Evolutionary conservation across 2,797 vertebrate species (phyloP).

Genomic region (Pseudochromis fuscus): DNA sequence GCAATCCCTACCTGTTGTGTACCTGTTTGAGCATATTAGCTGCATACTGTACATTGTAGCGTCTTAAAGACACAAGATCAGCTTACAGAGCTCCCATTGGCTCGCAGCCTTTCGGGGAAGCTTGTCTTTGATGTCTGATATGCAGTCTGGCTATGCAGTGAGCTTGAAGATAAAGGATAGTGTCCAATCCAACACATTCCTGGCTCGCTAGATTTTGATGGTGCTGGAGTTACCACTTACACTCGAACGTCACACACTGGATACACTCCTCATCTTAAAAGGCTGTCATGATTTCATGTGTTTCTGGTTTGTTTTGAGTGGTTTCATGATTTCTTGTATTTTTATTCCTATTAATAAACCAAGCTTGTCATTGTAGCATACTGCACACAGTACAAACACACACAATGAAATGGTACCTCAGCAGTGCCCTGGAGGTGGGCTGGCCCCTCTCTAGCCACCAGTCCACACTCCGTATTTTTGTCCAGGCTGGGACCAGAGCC

Average conservation of each 20-base stretch:
- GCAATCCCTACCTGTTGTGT: slow-evolving; percentile 67
- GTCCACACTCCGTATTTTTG: no score
- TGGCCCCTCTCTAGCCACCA: no score
- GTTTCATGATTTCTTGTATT: no score
- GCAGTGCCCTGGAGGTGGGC: no score
- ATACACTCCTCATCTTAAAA: slow-evolving; percentile 12
- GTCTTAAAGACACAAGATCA: slow-evolving; percentile 59
- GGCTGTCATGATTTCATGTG: no score
- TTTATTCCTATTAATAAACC: no score
- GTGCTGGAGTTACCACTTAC: slow-evolving; percentile 28
- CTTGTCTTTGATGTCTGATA: slow-evolving; percentile 79
- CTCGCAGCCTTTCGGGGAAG: slow-evolving; percentile 39
- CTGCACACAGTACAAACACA: no score
- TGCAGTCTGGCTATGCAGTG: slow-evolving; percentile 51
- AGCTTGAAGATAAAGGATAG: slow-evolving; percentile 56
- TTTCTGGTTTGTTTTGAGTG: no score
- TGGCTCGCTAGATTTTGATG: slow-evolving; percentile 27
- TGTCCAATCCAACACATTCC: slow-evolving; percentile 53
- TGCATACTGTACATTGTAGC: slow-evolving; percentile 66
- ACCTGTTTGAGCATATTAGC: slow-evolving; percentile 51
- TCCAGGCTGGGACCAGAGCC: no score
- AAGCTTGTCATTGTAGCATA: no score
- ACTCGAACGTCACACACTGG: slow-evolving; percentile 34
- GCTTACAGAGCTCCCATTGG: slow-evolving; percentile 55
- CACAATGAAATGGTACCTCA: no score